Evolutionary conservation across 92 coral and sea anemone genomes (phyloP).

Genomic region (Umimayanthus chanpuru): DNA sequence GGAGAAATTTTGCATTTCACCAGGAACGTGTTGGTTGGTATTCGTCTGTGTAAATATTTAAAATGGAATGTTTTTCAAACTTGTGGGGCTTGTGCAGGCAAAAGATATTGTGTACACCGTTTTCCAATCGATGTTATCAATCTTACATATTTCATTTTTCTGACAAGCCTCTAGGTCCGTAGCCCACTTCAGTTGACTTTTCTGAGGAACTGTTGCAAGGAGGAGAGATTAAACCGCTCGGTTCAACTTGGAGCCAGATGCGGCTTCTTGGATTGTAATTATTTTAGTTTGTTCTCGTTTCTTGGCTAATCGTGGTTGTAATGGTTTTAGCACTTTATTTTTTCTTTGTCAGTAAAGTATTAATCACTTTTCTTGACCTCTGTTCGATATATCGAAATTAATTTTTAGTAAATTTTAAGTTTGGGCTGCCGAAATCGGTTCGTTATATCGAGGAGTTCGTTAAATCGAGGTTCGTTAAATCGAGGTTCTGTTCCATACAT

Average conservation of each 20-base stretch:
- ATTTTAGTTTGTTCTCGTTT: constrained; percentile 14
- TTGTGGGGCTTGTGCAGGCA: neutral
- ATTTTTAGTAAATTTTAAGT: too few species aligned
- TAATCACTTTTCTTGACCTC: too few species aligned
- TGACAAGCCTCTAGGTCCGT: constrained; percentile 11
- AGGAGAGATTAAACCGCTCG: constrained; percentile 16
- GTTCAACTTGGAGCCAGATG: constrained; percentile 20
- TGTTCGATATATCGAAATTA: too few species aligned
- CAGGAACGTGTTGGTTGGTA: constrained; percentile 19
- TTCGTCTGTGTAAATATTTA: too few species aligned
- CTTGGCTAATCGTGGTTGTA: constrained; percentile 21
- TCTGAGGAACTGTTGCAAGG: too few species aligned
- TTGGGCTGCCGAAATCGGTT: too few species aligned
- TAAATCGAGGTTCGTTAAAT: too few species aligned
- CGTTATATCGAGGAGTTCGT: too few species aligned
- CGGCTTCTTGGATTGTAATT: constrained; percentile 8
- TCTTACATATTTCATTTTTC: neutral
- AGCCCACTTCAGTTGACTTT: constrained; percentile 20
- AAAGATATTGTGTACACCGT: neutral
- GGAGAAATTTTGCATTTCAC: constrained; percentile 14
- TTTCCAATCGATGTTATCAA: neutral
- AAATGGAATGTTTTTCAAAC: constrained; percentile 1
- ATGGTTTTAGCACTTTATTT: too few species aligned
- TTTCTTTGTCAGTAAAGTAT: too few species aligned
- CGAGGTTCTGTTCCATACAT: too few species aligned